Evolutionary conservation across 1,140 invertebrate species (phyloP), one percentile per base, ranked within the genome.

Genomic region (Brachionus plicatilis): DNA sequence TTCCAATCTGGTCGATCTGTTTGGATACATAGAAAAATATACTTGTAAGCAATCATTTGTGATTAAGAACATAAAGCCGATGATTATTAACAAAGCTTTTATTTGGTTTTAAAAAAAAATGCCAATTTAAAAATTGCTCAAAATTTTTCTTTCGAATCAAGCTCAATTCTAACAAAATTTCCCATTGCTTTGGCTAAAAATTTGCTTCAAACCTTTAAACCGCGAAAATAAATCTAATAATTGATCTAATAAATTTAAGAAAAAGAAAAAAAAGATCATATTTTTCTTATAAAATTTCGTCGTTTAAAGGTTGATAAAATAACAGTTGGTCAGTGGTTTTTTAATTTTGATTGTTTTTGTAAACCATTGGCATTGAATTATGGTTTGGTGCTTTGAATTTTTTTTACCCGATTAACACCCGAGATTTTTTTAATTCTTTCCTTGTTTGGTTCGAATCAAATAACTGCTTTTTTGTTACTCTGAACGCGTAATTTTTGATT

Each of bases 21-120:
- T 76, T 76, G 72, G 72, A 76, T 76, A 76, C 41, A 50, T 50
- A 76, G 72, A 50, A 76, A 50, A 76, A 76, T 76, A 47, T 76
- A 76, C 27, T 76, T 76, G 72, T 76, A 76, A 76, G 72, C 72
- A 76, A 47, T 50, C 20, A 20, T 50, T 27, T 70, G 37, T 37
- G n/a, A 70, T 43, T 75, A 75, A 41, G 41, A 50, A 76, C 33
- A 27, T 6, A 50, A 76, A 50, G 33, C 17, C 27, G 9, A 47
- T 76, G 45, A 76, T 76, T 76, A 12, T 50, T 50, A 76, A 50
- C 17, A 76, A 53, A 50, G 43, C 41, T 50, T 50, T 75, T 75
- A 9, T 37, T 47, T 37, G 47, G 43, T 76, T 76, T 33, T 45
- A 72, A 45, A 20, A 43, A 41, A 43, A 72, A 37, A 70, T 3